Conservation (phyloP, 2,113 vertebrate genomes). For the Pituophis catenifer region DNA sequence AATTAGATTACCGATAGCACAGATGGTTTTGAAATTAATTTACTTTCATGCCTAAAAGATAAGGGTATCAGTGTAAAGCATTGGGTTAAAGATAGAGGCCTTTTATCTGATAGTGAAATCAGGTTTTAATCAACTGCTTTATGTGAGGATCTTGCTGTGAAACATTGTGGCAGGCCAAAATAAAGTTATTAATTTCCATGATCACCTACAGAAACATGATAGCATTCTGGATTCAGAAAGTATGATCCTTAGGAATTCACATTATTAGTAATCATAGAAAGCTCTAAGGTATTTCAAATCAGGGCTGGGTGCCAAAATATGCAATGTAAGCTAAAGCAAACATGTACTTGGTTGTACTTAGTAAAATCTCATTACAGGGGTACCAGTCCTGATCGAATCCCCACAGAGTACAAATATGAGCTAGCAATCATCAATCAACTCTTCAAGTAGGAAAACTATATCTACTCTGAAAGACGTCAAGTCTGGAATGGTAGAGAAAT, state of each 20-base stretch:
- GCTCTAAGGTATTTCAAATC: not conserved
- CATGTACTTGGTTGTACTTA: not conserved
- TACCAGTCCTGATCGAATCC: not conserved
- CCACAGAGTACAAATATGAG: not conserved
- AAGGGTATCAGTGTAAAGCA: not conserved
- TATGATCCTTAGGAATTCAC: constrained; percentile 1
- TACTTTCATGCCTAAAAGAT: not conserved
- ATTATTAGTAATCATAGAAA: not conserved
- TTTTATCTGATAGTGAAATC: constrained; percentile 32
- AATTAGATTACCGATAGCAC: not conserved
- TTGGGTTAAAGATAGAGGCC: constrained; percentile 32
- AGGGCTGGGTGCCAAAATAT: not conserved
- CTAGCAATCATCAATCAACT: not conserved
- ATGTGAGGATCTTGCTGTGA: constrained; percentile 21
- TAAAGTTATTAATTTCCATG: constrained; percentile 17
- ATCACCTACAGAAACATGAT: constrained; percentile 31
- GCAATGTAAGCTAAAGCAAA: not conserved
- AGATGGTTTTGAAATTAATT: not conserved
- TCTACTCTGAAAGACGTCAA: not conserved
- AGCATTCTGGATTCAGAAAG: constrained; percentile 10
- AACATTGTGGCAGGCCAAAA: constrained; percentile 12
- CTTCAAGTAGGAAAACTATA: not conserved
- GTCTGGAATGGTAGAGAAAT: not conserved
- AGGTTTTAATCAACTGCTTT: constrained; percentile 31
- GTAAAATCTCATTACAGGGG: not conserved